Evolutionary conservation across 2,888 invertebrate genomes (phyloP), one percentile per base, ranked within the genome.

Genomic region (Dicroscelio sp.): DNA sequence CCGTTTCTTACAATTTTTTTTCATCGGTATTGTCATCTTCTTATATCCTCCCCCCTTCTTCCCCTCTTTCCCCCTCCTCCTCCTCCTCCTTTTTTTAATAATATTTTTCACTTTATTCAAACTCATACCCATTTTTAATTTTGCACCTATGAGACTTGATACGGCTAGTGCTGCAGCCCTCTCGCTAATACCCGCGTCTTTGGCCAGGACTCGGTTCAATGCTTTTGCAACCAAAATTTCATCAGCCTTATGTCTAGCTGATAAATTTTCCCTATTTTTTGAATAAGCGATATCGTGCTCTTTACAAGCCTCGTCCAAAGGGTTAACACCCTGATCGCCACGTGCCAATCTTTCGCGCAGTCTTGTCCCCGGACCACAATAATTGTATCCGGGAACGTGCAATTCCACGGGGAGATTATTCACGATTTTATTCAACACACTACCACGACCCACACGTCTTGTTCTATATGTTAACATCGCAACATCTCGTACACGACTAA

Each of bases 211-310:
- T 48, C 52, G 35, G 27, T 17, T 4, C 30, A 25, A 52, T 58
- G 58, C 58, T 58, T 58, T 58, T 23, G 6, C 23, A 6, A 25
- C 58, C 27, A 58, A 58, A 58, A 58, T 25, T 25, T 58, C 14
- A 23, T 58, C 58, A 6, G 58, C 27, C 25, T 23, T 25, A 25
- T 58, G 58, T 58, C 58, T 23, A 23, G 23, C 25, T 10, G 58
- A 30, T 1, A 83, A 58, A 48, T 90, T 71, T 71, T 86, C 75
- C 17, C 90, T 27, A 83, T 83, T 90, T 35, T 82, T 55, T 35
- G 88, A 89, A 31, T 92, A 91, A 2, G 91, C 92, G 14, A 92
- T 91, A 86, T 91, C 91, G 82, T 92, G 92, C n/a, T 90, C 67
- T 69, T 87, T 91, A 76, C 93, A 94, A 14, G 92, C 94, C 48